Evolutionary conservation across 1,140 invertebrate species (phyloP).

Genomic region (Drosophila prosaltans): DNA sequence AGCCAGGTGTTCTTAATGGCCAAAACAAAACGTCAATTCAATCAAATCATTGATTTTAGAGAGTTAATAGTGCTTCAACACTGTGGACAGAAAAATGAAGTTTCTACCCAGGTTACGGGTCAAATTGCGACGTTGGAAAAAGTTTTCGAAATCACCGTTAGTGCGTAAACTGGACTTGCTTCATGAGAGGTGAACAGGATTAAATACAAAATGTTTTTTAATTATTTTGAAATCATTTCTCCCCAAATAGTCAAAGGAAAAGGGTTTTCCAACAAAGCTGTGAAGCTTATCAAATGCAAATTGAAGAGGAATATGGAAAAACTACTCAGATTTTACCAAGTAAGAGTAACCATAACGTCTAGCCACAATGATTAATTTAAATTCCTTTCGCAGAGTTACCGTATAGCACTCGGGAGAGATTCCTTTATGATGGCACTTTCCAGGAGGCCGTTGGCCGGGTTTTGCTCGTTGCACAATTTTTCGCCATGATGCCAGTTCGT

Average conservation of each 20-base stretch:
- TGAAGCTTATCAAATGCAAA: slow-evolving; percentile 41
- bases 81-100: slow-evolving; percentile 51
- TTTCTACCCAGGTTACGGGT: slow-evolving; percentile 53
- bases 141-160: slow-evolving; percentile 40
- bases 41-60: neutral
- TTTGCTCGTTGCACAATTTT: slow-evolving; percentile 71
- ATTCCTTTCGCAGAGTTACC: slow-evolving; percentile 40
- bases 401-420: slow-evolving; percentile 45
- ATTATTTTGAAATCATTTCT: neutral
- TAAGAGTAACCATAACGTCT: neutral
- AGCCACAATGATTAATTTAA: neutral
- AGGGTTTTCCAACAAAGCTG: slow-evolving; percentile 42
- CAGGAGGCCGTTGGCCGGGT: slow-evolving; percentile 75
- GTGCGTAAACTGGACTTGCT: slow-evolving; percentile 55
- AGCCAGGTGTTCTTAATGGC: slow-evolving; percentile 70
- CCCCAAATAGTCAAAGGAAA: slow-evolving; percentile 35
- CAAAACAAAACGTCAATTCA: slow-evolving; percentile 13
- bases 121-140: slow-evolving; percentile 49
- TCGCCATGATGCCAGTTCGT: slow-evolving; percentile 81
- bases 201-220: neutral
- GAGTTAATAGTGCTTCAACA: slow-evolving; percentile 17
- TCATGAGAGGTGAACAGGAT: slow-evolving; percentile 40
- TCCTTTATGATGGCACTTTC: slow-evolving; percentile 70
- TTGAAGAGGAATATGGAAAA: slow-evolving; percentile 22
- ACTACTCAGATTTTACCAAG: neutral